Evolutionary conservation across 2,113 vertebrate genomes (phyloP).

Genomic region (Crotalus viridis): DNA sequence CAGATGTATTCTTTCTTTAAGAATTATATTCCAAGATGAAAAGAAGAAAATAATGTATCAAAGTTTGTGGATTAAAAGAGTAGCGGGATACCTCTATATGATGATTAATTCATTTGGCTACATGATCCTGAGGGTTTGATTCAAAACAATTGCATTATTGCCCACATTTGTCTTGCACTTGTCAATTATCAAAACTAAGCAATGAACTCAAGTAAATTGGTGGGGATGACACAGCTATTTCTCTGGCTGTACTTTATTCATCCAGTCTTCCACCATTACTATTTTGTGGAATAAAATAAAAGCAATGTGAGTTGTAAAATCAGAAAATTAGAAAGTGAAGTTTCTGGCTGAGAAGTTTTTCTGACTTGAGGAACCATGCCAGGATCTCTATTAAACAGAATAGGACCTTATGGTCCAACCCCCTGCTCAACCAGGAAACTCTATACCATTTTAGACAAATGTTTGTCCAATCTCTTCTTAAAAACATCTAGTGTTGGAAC

Average conservation of each 20-base stretch:
- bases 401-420: background rate
- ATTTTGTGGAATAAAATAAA: background rate
- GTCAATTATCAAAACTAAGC: background rate
- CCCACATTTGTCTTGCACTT: background rate
- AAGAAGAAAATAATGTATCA: background rate
- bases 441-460: background rate
- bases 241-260: background rate
- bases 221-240: background rate
- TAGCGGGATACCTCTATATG: background rate
- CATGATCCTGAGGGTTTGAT: background rate
- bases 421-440: background rate
- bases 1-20: background rate
- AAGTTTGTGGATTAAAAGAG: background rate
- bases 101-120: background rate
- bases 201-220: background rate
- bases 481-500: too few species aligned
- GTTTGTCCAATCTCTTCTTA: too few species aligned
- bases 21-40: background rate
- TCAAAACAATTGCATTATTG: background rate
- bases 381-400: background rate
- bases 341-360: background rate
- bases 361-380: background rate
- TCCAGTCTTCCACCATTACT: background rate
- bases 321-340: background rate
- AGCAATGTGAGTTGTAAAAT: too few species aligned